phyloP scores from a whole-genome alignment of 2,113 vertebrate genomes.

The Tyto alba region DNA sequence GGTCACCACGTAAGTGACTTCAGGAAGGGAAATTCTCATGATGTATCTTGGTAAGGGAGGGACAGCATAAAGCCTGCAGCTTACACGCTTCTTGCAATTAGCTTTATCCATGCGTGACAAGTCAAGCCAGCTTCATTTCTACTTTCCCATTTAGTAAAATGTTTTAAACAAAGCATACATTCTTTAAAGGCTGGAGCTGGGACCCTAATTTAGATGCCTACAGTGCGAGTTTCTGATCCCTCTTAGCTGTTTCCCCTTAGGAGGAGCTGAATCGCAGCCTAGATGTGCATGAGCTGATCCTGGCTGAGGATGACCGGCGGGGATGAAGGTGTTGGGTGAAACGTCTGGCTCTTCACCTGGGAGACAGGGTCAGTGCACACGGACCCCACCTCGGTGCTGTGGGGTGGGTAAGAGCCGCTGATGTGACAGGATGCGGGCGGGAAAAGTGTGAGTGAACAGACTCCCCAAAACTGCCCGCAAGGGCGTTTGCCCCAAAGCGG shows the following conservation, averaged over 20 bases:
- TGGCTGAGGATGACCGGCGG: rapidly evolving
- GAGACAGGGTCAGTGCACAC: background rate
- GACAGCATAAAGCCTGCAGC: background rate
- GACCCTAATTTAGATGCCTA: background rate
- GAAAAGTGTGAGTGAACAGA: background rate
- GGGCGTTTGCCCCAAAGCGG: background rate
- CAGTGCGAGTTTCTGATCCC: background rate
- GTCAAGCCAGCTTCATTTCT: background rate
- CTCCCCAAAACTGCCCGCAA: background rate
- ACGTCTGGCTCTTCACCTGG: rapidly evolving
- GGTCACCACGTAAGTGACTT: background rate
- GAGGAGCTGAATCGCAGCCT: background rate
- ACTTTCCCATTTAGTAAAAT: background rate
- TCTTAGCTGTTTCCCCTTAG: background rate
- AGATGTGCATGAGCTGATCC: rapidly evolving
- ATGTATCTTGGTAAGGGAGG: background rate
- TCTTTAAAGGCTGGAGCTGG: background rate
- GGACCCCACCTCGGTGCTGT: rapidly evolving
- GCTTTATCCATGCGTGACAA: background rate
- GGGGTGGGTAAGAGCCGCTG: background rate
- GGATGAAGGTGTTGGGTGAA: background rate
- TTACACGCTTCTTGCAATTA: background rate
- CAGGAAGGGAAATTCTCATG: background rate
- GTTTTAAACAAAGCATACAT: background rate
- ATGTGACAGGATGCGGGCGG: background rate